phyloP scores from a whole-genome alignment of 2,797 vertebrate species.

The Pelobates cultripes region DNA sequence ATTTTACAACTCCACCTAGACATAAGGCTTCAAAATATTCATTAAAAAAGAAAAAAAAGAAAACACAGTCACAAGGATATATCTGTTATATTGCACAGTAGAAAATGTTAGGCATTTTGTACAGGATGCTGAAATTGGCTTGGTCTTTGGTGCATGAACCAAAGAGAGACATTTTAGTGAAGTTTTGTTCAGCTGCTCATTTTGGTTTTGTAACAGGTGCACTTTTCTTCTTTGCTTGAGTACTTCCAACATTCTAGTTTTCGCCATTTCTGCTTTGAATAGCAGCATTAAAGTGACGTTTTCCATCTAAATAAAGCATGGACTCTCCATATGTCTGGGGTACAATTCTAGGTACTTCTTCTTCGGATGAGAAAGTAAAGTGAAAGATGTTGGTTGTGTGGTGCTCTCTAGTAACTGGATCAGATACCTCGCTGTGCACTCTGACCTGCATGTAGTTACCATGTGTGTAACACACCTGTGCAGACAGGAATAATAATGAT shows the following conservation, averaged over 20 bases:
- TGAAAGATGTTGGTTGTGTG: slow-evolving; percentile 95
- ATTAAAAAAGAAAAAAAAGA: neutral
- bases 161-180: neutral
- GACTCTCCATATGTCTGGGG: slow-evolving; percentile 89
- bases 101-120: neutral
- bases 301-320: slow-evolving; percentile 96
- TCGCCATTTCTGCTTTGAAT: slow-evolving; percentile 59
- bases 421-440: slow-evolving; percentile 93
- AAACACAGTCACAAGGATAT: neutral
- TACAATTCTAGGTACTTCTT: slow-evolving; percentile 80
- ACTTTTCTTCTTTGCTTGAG: neutral
- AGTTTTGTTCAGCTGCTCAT: neutral
- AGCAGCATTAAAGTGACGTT: slow-evolving; percentile 85
- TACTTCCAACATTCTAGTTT: neutral
- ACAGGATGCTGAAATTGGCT: neutral
- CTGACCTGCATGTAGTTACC: slow-evolving; percentile 87
- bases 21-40: no score
- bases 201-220: neutral
- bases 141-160: neutral
- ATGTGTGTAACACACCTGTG: slow-evolving; percentile 94
- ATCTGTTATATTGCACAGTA: neutral
- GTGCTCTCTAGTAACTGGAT: slow-evolving; percentile 83
- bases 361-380: slow-evolving; percentile 87
- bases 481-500: slow-evolving; percentile 89
- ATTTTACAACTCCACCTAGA: no score